Conservation (phyloP, 1,140 invertebrate genomes). For the Gryon sp. region DNA sequence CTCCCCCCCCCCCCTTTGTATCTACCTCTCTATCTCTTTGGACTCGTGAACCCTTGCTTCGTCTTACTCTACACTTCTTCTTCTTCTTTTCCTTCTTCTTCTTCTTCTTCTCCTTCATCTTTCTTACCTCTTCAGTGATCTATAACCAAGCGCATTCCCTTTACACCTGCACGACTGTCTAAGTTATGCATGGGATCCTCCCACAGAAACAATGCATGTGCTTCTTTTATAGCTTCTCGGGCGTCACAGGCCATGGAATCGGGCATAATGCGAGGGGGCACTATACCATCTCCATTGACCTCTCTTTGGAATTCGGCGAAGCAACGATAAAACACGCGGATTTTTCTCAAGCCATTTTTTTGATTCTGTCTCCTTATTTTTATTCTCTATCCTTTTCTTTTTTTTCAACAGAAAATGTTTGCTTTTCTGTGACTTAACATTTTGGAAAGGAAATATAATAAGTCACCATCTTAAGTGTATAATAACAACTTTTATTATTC, state of each 20-base stretch:
- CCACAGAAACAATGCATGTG: conserved; percentile 78
- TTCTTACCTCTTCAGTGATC: conserved; percentile 47
- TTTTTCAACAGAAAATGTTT: no score
- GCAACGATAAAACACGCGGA: conserved; percentile 33
- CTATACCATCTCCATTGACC: conserved; percentile 60
- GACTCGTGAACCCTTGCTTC: conserved; percentile 4
- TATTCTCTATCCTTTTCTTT: no score
- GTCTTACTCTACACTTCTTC: conserved; percentile 45
- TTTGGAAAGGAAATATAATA: no score
- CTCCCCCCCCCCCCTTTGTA: not conserved
- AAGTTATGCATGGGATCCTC: conserved; percentile 78
- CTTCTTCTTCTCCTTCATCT: conserved; percentile 31
- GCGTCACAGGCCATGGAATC: conserved; percentile 64
- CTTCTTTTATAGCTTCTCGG: conserved; percentile 64
- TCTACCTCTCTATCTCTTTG: conserved; percentile 12
- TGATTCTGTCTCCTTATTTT: no score
- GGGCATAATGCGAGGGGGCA: conserved; percentile 56
- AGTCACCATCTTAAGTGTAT: no score
- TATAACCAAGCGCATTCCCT: conserved; percentile 72
- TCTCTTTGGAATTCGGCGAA: conserved; percentile 56
- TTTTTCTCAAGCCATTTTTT: conserved; percentile 29
- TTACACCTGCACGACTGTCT: conserved; percentile 76
- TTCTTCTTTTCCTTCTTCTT: not conserved
- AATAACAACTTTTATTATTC: no score
- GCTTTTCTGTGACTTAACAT: no score